phyloP scores from a whole-genome alignment of 2,113 vertebrate species.

The Rhinoderma darwinii region DNA sequence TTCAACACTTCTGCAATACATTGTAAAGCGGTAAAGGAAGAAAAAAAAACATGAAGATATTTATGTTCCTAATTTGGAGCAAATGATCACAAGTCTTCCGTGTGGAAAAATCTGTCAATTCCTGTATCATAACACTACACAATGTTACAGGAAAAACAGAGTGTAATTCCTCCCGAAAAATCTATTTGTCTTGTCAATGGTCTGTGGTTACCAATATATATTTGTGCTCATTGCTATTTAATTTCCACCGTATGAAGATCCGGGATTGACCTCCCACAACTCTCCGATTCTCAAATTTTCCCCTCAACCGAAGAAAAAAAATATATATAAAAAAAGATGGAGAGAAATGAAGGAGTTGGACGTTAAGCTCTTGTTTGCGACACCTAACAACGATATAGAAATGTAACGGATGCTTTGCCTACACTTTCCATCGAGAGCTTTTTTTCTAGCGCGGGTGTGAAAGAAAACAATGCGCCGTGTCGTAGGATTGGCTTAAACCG shows the following conservation, averaged over 20 bases:
- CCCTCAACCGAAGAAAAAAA: conserved; percentile 27
- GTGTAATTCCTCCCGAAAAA: conserved; percentile 3
- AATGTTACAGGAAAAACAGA: conserved; percentile 35
- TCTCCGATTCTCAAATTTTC: conserved; percentile 46
- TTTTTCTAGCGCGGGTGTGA: neutral
- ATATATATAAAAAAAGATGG: conserved; percentile 5
- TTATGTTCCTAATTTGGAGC: conserved; percentile 52
- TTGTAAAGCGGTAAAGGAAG: neutral
- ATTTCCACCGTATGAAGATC: conserved; percentile 48
- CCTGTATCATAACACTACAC: conserved; percentile 47
- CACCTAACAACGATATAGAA: conserved; percentile 44
- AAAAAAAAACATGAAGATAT: conserved; percentile 27
- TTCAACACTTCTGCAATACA: conserved; percentile 36
- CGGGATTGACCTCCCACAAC: conserved; percentile 46
- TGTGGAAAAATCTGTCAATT: conserved; percentile 43
- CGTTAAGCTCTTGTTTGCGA: conserved; percentile 1
- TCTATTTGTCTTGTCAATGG: conserved; percentile 52
- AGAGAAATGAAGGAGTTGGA: neutral
- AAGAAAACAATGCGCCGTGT: neutral
- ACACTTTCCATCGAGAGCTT: conserved; percentile 7
- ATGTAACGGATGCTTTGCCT: neutral
- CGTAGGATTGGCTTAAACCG: neutral
- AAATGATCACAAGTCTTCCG: conserved; percentile 33
- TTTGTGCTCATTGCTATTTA: conserved; percentile 44
- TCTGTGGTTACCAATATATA: conserved; percentile 52